A percentile compares a stretch with the other conserved stretches of the same genome.
Evolutionary conservation across 2,113 vertebrate species (phyloP).

Genomic region (Hemicordylus capensis): DNA sequence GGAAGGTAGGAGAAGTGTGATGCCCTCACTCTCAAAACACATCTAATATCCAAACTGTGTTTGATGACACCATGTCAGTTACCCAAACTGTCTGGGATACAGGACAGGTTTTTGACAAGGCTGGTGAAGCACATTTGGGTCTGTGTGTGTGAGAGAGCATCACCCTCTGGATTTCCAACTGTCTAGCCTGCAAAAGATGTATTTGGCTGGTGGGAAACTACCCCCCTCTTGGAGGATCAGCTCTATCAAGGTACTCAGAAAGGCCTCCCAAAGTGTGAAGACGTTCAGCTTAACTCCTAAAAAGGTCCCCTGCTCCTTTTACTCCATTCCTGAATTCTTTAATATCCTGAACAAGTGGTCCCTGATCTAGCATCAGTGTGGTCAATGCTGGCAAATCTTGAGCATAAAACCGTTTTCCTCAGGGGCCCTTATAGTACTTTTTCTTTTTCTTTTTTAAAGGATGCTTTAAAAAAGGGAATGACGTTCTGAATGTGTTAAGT

Average conservation of each 20-base stretch:
- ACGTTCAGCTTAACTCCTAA: background rate
- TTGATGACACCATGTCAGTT: background rate
- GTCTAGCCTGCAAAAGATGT: background rate
- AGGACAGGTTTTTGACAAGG: background rate
- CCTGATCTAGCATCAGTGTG: background rate
- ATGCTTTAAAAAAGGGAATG: background rate
- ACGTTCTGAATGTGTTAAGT: too few species aligned
- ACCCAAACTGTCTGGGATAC: background rate
- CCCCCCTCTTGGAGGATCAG: background rate
- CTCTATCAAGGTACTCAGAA: background rate
- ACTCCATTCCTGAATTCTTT: background rate
- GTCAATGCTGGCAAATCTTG: too few species aligned
- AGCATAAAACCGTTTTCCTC: background rate
- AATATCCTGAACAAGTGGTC: background rate
- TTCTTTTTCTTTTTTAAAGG: background rate
- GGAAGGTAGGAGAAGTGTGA: background rate
- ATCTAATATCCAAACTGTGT: background rate
- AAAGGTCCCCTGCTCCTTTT: background rate
- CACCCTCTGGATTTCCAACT: background rate
- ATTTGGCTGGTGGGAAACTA: background rate
- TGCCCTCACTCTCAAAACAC: too few species aligned
- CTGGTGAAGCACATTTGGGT: background rate
- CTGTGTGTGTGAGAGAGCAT: background rate
- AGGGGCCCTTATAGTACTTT: too few species aligned
- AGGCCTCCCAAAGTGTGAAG: background rate